These are phyloP conservation scores for Palythoa heliodiscus DNA, from an alignment of 92 coral and sea anemone genomes.

Conservation along the genomic window DNA sequence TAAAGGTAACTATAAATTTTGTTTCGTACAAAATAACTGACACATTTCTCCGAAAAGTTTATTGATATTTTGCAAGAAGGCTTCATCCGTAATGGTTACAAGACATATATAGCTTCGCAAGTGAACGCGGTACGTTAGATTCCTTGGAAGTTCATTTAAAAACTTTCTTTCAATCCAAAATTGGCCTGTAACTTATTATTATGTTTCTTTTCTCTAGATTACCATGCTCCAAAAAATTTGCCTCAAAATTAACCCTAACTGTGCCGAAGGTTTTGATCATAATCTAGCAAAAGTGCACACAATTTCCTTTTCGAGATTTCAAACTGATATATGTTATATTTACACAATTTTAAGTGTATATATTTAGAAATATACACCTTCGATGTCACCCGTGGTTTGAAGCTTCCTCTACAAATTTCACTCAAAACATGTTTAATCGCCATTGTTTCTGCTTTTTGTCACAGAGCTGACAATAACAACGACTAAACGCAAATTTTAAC, in stretches of 20 bases:
- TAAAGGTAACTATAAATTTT: background rate
- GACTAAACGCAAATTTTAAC: background rate
- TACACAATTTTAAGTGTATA: slow-evolving; percentile 5
- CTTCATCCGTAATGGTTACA: background rate
- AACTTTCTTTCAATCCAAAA: background rate
- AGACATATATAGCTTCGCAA: background rate
- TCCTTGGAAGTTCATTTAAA: background rate
- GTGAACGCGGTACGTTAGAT: no score
- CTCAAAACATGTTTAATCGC: background rate
- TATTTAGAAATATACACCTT: background rate
- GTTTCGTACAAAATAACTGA: background rate
- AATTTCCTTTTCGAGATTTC: background rate
- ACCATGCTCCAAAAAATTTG: background rate
- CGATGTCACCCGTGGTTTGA: background rate
- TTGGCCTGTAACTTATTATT: no score
- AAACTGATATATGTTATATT: slow-evolving; percentile 13
- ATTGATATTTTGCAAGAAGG: no score
- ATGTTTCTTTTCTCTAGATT: no score
- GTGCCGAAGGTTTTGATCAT: slow-evolving; percentile 6
- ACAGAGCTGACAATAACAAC: background rate
- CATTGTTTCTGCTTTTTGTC: background rate
- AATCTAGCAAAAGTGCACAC: background rate
- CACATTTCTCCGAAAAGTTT: background rate
- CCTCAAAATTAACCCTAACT: background rate
- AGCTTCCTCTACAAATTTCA: background rate